phyloP scores from a whole-genome alignment of 2,797 vertebrate species.

The Parambassis ranga region DNA sequence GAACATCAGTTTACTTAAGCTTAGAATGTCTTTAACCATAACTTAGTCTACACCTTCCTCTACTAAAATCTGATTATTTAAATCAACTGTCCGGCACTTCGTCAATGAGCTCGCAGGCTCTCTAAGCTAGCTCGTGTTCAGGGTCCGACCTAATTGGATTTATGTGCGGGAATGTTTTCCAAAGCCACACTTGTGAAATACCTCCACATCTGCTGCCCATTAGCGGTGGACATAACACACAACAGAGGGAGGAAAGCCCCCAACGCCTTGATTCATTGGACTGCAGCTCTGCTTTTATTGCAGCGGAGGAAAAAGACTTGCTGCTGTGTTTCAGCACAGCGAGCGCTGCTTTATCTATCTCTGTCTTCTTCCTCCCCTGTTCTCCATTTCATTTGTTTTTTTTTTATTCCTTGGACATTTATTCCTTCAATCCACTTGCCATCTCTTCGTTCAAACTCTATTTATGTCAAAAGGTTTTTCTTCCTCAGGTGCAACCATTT shows the following conservation, averaged over 20 bases:
- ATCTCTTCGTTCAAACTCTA: conserved; percentile 1
- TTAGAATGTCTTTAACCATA: conserved; percentile 23
- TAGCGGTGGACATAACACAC: conserved; percentile 80
- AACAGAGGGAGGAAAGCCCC: conserved; percentile 80
- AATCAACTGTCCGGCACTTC: conserved; percentile 61
- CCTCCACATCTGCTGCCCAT: conserved; percentile 82
- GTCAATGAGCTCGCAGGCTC: conserved; percentile 23
- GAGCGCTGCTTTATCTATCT: conserved; percentile 52
- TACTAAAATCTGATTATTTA: conserved; percentile 64
- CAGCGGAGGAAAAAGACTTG: conserved; percentile 48
- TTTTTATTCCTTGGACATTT: conserved; percentile 17
- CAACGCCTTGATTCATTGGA: conserved; percentile 79
- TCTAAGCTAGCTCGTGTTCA: conserved; percentile 62
- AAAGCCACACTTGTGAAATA: conserved; percentile 83
- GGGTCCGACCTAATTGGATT: conserved; percentile 79
- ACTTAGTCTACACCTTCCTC: conserved; percentile 29
- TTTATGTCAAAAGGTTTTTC: background rate
- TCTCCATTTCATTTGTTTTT: conserved; percentile 32
- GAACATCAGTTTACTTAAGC: conserved; percentile 42
- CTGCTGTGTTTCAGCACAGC: conserved; percentile 42
- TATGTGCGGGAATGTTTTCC: conserved; percentile 84
- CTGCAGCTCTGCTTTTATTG: conserved; percentile 74
- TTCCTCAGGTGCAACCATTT: conserved; percentile 20
- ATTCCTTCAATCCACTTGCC: background rate
- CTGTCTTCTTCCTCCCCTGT: conserved; percentile 13